Conservation (phyloP, 2,113 vertebrate species). For the Miniopterus natalensis region DNA sequence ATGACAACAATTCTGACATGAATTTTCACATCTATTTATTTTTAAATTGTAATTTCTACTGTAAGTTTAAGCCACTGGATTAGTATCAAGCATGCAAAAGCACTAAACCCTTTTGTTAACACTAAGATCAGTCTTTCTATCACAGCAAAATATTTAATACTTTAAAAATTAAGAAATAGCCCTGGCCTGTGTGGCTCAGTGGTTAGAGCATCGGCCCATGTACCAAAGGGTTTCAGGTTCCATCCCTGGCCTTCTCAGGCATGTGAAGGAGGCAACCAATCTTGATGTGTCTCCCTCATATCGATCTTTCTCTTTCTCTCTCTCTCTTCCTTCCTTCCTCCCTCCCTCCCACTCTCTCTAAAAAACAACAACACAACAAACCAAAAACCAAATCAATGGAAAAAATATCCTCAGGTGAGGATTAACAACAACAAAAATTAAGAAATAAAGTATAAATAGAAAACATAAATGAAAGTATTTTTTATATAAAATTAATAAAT, state of each 20-base stretch:
- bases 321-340: too few species aligned
- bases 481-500: conserved; percentile 54
- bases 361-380: too few species aligned
- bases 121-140: conserved; percentile 31
- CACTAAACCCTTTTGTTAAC: conserved; percentile 55
- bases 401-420: too few species aligned
- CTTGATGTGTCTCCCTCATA: too few species aligned
- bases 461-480: conserved; percentile 42
- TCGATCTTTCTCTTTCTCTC: too few species aligned
- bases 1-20: conserved; percentile 60
- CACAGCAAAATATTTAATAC: conserved; percentile 45
- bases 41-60: conserved; percentile 61
- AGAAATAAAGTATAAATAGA: conserved; percentile 45
- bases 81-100: conserved; percentile 57
- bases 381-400: too few species aligned
- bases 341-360: too few species aligned
- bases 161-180: conserved; percentile 52
- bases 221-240: too few species aligned
- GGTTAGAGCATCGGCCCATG: too few species aligned
- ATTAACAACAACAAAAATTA: conserved; percentile 4
- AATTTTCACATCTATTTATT: conserved; percentile 52
- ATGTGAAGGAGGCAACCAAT: too few species aligned
- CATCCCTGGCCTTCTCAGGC: too few species aligned
- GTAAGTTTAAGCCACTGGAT: conserved; percentile 52
- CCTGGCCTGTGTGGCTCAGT: too few species aligned